A percentile compares a stretch with the other conserved stretches of the same genome.
Conservation (phyloP, 2,888 invertebrate species). For the Melangyna quadrimaculata region DNA sequence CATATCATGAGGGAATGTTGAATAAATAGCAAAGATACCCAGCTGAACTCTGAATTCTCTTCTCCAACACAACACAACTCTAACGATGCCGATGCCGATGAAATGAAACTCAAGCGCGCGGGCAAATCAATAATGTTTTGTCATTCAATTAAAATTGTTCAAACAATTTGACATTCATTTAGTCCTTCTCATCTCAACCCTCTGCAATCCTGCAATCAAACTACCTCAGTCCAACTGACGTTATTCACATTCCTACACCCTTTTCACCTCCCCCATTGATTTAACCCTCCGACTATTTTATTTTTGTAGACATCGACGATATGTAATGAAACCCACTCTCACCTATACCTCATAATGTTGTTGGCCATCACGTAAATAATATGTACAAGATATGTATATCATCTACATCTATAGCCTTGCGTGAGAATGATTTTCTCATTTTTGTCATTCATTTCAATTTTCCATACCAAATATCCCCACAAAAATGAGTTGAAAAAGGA, state of each 20-base stretch:
- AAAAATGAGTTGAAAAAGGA: neutral
- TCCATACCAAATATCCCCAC: neutral
- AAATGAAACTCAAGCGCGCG: neutral
- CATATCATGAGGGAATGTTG: neutral
- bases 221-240: neutral
- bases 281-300: neutral
- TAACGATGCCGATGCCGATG: neutral
- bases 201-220: neutral
- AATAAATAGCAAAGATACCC: constrained; percentile 31
- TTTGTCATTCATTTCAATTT: constrained; percentile 27
- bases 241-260: neutral
- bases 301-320: constrained; percentile 34
- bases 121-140: constrained; percentile 63
- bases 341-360: neutral
- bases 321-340: constrained; percentile 38
- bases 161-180: constrained; percentile 66
- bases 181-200: neutral
- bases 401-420: neutral
- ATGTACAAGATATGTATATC: too few relatives aligned
- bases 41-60: neutral
- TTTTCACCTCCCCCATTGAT: neutral
- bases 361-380: neutral
- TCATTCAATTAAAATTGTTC: constrained; percentile 71
- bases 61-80: neutral
- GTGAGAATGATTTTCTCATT: constrained; percentile 43